Conservation (phyloP, 2,113 vertebrate species). For the Phoxinus phoxinus region DNA sequence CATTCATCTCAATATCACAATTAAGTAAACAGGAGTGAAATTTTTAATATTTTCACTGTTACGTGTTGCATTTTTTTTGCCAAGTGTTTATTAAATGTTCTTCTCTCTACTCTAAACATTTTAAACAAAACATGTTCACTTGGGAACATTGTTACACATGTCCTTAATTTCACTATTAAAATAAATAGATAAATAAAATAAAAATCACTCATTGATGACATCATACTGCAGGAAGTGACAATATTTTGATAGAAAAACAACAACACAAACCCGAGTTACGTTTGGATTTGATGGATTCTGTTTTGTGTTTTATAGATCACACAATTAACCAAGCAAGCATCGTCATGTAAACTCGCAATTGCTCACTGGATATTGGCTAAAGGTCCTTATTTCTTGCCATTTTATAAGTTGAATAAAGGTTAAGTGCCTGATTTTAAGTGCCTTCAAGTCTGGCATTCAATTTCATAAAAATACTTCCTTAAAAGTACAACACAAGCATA, state of each 20-base stretch:
- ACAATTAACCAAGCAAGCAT: not conserved
- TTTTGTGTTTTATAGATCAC: not conserved
- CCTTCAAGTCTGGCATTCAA: not conserved
- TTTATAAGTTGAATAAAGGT: not conserved
- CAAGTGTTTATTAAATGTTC: not conserved
- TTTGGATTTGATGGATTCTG: not conserved
- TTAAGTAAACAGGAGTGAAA: not conserved
- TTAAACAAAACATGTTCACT: not conserved
- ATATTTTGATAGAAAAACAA: not conserved
- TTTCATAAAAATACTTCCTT: not conserved
- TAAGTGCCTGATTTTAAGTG: not conserved
- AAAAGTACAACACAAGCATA: not conserved
- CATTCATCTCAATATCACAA: not conserved
- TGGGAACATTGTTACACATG: not conserved
- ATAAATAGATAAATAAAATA: not conserved
- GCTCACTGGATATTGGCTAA: not conserved
- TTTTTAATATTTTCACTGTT: not conserved
- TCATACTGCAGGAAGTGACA: not conserved
- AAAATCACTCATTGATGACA: not conserved
- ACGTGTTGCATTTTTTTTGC: not conserved
- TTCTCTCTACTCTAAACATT: not conserved
- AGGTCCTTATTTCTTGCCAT: not conserved
- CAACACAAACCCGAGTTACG: not conserved
- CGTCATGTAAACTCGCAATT: not conserved
- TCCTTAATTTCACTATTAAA: not conserved